Evolutionary conservation across 2,113 vertebrate species (phyloP).

Genomic region (Pelecanoides urinatrix): DNA sequence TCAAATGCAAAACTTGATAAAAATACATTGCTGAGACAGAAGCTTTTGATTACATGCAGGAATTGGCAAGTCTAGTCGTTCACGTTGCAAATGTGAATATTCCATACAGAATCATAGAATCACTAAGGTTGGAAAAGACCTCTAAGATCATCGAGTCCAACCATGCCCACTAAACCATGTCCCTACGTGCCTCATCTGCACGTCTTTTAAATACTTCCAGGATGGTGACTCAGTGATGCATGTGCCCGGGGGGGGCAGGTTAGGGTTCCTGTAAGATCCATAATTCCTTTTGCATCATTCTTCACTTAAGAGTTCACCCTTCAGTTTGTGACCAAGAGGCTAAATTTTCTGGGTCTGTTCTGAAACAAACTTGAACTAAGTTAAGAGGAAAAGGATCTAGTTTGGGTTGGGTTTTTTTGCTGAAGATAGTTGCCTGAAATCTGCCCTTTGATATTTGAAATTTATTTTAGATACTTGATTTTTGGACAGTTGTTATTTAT

Average conservation of each 20-base stretch:
- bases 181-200: no score
- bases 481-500: conserved; percentile 58
- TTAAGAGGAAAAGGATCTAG: background rate
- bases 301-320: background rate
- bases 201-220: no score
- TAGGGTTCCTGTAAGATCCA: background rate
- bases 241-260: background rate
- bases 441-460: conserved; percentile 17
- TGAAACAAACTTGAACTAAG: background rate
- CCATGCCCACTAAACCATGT: no score
- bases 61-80: background rate
- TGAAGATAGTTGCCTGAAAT: background rate
- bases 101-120: background rate
- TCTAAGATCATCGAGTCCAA: no score
- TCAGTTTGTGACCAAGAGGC: background rate
- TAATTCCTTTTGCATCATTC: background rate
- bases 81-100: background rate
- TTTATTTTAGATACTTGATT: conserved; percentile 8
- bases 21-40: background rate
- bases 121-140: no score
- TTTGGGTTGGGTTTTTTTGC: background rate
- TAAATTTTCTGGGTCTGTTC: background rate
- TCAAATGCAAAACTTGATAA: background rate
- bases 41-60: background rate
- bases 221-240: no score